Percentiles rank a stretch among this genome's conserved stretches.
phyloP scores from a whole-genome alignment of 2,797 vertebrate species.

The Dendrocincla fuliginosa region DNA sequence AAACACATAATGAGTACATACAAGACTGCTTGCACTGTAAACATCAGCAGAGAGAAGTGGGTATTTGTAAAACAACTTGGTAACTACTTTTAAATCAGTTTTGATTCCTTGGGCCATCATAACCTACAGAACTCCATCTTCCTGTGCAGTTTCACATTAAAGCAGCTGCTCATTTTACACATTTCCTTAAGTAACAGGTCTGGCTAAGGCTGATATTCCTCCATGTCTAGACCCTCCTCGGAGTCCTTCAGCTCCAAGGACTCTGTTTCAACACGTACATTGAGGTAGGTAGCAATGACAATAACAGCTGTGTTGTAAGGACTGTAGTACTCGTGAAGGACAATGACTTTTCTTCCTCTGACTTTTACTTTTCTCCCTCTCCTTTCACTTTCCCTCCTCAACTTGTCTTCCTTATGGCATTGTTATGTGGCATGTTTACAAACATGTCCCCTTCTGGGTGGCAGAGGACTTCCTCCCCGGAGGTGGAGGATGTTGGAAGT shows the following conservation, averaged over 20 bases:
- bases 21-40: neutral
- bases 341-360: neutral
- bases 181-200: neutral
- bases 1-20: neutral
- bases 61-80: neutral
- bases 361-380: neutral
- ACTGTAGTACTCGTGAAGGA: rapidly evolving
- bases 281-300: neutral
- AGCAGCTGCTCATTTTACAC: neutral
- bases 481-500: neutral
- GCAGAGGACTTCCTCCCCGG: neutral
- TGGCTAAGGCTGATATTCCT: neutral
- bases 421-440: neutral
- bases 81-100: neutral
- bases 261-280: neutral
- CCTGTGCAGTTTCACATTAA: neutral
- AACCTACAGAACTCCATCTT: neutral
- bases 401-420: neutral
- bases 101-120: neutral
- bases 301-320: neutral
- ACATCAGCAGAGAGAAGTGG: neutral
- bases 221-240: neutral
- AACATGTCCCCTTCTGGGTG: neutral
- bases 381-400: neutral
- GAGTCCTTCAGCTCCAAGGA: neutral